Base-by-base conservation (phyloP, 2,888 invertebrate genomes). In the Dasypogon diadema region DNA sequence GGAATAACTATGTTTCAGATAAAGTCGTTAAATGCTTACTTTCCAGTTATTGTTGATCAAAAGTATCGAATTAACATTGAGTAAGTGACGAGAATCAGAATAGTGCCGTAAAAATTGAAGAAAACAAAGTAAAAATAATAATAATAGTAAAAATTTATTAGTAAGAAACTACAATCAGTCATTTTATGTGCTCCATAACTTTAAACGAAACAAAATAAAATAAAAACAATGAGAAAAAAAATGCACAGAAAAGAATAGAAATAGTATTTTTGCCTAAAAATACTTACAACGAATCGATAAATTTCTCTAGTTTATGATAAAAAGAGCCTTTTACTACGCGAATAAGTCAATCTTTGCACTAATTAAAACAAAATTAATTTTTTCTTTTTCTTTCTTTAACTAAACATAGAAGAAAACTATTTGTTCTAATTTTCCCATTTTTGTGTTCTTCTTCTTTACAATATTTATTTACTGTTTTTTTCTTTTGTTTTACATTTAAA, bases 91-190 rank as follows among this genome's bases (percentile, higher is more conserved):
- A n/a, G n/a, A n/a, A n/a, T n/a, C n/a, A n/a, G n/a, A n/a, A n/a
- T n/a, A n/a, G n/a, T n/a, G n/a, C n/a, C n/a, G n/a, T n/a, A n/a
- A n/a, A n/a, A n/a, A n/a, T n/a, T n/a, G 10, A 42, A 2, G 42
- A 42, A 42, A 12, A 12, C 3, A 42, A 42, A 6, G 42, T 3
- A 2, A 12, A 42, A 3, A 42, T 12, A 42, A 37, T 30, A 70
- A 70, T 70, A 70, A 70, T 70, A 51, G 54, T 70, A 70, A 70
- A 70, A 70, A 70, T 70, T 70, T 70, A 70, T 70, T 70, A 70
- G 70, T 70, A 75, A 56, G 46, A 75, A 75, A 75, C 70, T 58
- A 75, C 68, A 56, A 76, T 76, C 63, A 63, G 63, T 74, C 63
- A 68, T 76, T 54, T 56, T 65, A 37, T 70, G 70, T 70, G 70